Base-by-base conservation (phyloP, 2,113 vertebrate genomes). In the Dasyornis broadbenti region DNA sequence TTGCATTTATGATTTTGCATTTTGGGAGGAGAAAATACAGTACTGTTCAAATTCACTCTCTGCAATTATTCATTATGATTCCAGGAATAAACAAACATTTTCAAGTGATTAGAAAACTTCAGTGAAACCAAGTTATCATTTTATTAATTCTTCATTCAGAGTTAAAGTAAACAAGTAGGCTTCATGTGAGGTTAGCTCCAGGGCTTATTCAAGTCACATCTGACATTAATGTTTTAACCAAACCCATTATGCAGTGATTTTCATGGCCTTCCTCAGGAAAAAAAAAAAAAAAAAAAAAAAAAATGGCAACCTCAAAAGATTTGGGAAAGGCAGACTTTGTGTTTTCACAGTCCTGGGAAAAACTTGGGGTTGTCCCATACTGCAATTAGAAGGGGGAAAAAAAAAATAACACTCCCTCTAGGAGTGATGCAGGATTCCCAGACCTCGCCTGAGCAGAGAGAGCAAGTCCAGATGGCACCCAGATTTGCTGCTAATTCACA, bases 321-420 rank as follows among this genome's bases (percentile, higher is more conserved):
- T 90, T 95, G 90, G 54, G 88, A 96, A 93, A 91, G 70, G 50
- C 53, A 90, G n/a, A 45, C 28, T 61, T 37, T 28, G 44, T 35
- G 23, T 86, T 88, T 93, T 95, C 88, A 93, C 54, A 88, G 20
- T 82, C 90, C 92, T 93, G 88, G 93, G 92, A 93, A 95, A 95
- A 92, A 70, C 47, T 59, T 66, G 54, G 45, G 59, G 44, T 44
- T 92, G 50, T 92, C 78, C 82, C 90, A 80, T 59, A 86, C 20
- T 14, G 15, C 50, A 95, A 90, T 80, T 77, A 52, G 61, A 77
- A 59, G 18, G 30, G 11, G 3, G 13, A 40, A n/a, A 28, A 15
- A 57, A 11, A n/a, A 35, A 31, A 31, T 4, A 21, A 26, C 80
- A 82, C 78, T 91, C 78, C 85, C 57, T 72, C 21, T 71, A 53